Percentiles rank a stretch among this genome's conserved stretches.
Conservation (phyloP, 2,797 vertebrate genomes). For the Leptodactylus fallax region DNA sequence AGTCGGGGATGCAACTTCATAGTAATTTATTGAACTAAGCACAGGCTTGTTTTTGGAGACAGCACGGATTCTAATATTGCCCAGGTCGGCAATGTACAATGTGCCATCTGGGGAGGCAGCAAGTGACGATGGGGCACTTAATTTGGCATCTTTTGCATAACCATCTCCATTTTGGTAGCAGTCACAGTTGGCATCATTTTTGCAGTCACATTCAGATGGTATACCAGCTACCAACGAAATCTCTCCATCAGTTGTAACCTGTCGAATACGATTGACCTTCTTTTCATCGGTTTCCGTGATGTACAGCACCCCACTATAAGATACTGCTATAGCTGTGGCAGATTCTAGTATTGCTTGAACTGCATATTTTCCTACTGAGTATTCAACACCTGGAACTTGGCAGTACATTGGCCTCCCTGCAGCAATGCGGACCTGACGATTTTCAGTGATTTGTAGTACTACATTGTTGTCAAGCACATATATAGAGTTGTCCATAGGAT, state of each 20-base stretch:
- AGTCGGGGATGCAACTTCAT: conserved; percentile 92
- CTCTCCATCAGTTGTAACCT: conserved; percentile 93
- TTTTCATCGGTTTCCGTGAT: conserved; percentile 95
- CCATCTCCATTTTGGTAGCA: conserved; percentile 96
- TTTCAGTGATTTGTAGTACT: conserved; percentile 93
- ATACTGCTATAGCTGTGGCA: conserved; percentile 89
- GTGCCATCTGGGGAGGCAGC: conserved; percentile 93
- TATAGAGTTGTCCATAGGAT: conserved; percentile 97
- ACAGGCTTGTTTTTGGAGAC: conserved; percentile 87
- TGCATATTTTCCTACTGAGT: conserved; percentile 83
- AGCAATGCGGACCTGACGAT: conserved; percentile 93
- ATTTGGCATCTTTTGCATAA: conserved; percentile 95
- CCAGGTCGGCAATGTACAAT: conserved; percentile 93
- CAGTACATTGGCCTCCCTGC: conserved; percentile 94
- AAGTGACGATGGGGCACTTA: conserved; percentile 93
- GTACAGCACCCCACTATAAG: conserved; percentile 92
- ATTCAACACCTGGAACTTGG: conserved; percentile 87
- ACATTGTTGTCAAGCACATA: conserved; percentile 96
- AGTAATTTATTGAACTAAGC: conserved; percentile 82
- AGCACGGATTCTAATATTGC: conserved; percentile 94
- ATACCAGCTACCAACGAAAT: conserved; percentile 92
- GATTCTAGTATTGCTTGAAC: conserved; percentile 92
- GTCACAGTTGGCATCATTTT: conserved; percentile 98
- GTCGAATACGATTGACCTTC: conserved; percentile 92
- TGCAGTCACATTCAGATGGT: conserved; percentile 95